Evolutionary conservation across 2,888 invertebrate genomes (phyloP), one percentile per base, ranked within the genome.

Genomic region (Coelopa pilipes): DNA sequence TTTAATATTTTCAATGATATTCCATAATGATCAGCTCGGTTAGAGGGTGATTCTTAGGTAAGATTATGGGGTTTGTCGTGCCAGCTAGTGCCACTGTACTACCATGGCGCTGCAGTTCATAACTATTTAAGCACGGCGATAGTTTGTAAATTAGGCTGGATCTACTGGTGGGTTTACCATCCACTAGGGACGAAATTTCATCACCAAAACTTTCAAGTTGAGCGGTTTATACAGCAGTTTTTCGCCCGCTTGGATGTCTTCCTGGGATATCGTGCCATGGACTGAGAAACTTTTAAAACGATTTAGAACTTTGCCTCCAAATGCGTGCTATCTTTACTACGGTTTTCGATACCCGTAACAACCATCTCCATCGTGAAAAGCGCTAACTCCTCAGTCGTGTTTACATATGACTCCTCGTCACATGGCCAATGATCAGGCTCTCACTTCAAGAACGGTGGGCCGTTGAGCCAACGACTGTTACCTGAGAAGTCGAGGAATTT

Each of bases 321-420:
- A n/a, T n/a, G n/a, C n/a, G 73, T 12, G 59, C 62, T n/a, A 21
- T 12, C 55, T 68, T 75, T 1, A 74, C 66, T 4, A 70, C 12
- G 12, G 24, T 11, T 15, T 69, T 59, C 12, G 74, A 34, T 12
- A 65, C 71, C 45, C 74, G 72, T 21, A 78, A 76, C 75, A 74
- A 76, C 46, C 67, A 75, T 21, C 53, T 66, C 47, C 67, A 59
- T 0, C 55, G 55, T 9, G 59, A n/a, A n/a, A n/a, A n/a, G n/a
- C n/a, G n/a, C n/a, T n/a, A n/a, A n/a, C n/a, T 53, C n/a, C n/a
- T n/a, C n/a, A n/a, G n/a, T n/a, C n/a, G n/a, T n/a, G n/a, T n/a
- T n/a, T n/a, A n/a, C n/a, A n/a, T n/a, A n/a, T n/a, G n/a, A n/a
- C n/a, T n/a, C n/a, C n/a, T n/a, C n/a, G n/a, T n/a, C n/a, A n/a